Conservation (phyloP, 2,113 vertebrate species). For the Galeopterus variegatus region DNA sequence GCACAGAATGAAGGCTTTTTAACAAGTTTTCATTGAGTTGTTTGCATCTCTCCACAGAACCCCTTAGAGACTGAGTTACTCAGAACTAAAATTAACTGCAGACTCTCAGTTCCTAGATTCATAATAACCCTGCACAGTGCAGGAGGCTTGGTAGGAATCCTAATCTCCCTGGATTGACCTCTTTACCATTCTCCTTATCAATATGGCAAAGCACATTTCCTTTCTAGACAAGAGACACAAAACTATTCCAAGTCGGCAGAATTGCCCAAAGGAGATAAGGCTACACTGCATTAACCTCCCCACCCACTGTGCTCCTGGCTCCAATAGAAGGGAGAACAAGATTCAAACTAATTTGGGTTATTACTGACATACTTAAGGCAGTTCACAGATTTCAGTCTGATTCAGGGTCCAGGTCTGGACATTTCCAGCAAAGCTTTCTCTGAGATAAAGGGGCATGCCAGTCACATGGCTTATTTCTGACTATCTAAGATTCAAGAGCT, state of each 20-base stretch:
- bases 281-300: slow-evolving; percentile 68
- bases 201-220: slow-evolving; percentile 62
- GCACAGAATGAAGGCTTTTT: slow-evolving; percentile 35
- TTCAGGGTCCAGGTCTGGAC: background rate
- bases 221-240: slow-evolving; percentile 59
- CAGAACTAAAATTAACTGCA: slow-evolving; percentile 76
- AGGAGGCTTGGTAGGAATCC: slow-evolving; percentile 48
- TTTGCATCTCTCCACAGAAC: slow-evolving; percentile 65
- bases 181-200: slow-evolving; percentile 75
- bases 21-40: slow-evolving; percentile 61
- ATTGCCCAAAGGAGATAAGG: slow-evolving; percentile 56
- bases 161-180: slow-evolving; percentile 72
- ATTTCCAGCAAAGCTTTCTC: background rate
- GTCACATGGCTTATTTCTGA: slow-evolving; percentile 46
- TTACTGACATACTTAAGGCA: background rate
- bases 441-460: slow-evolving; percentile 34
- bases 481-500: slow-evolving; percentile 10
- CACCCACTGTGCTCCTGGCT: background rate
- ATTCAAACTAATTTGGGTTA: slow-evolving; percentile 67
- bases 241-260: slow-evolving; percentile 4
- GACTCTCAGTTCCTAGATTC: slow-evolving; percentile 63
- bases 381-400: slow-evolving; percentile 44
- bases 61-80: slow-evolving; percentile 58
- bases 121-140: slow-evolving; percentile 57
- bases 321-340: slow-evolving; percentile 52